phyloP scores from a whole-genome alignment of 1,140 invertebrate genomes.

The Drosophila sechellia region DNA sequence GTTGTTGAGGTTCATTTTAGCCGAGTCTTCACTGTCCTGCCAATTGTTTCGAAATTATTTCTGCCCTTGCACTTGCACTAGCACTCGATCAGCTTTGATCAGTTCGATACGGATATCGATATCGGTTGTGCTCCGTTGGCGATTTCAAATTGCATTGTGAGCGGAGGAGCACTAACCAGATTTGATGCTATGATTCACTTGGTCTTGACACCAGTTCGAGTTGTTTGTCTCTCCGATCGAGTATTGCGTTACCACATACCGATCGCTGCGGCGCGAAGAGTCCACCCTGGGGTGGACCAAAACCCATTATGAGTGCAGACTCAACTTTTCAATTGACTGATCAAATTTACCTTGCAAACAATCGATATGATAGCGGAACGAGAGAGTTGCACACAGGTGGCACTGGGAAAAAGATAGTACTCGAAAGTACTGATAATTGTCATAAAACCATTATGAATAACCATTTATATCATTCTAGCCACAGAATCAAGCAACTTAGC shows the following conservation, averaged over 20 bases:
- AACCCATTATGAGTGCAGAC: conserved; percentile 32
- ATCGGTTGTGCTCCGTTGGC: conserved; percentile 34
- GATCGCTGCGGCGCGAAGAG: conserved; percentile 16
- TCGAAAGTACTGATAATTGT: not conserved
- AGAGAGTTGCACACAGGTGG: conserved; percentile 17
- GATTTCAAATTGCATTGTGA: conserved; percentile 41
- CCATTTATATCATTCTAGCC: not conserved
- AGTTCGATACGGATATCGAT: conserved; percentile 40
- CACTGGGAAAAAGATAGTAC: conserved; percentile 1
- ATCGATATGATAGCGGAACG: conserved; percentile 35
- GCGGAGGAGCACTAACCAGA: conserved; percentile 36
- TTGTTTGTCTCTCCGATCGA: conserved; percentile 8
- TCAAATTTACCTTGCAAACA: conserved; percentile 44
- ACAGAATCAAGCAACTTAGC: not conserved
- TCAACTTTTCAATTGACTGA: conserved; percentile 34
- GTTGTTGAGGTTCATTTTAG: conserved; percentile 36
- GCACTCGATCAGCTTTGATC: conserved; percentile 22
- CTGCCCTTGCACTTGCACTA: conserved; percentile 50
- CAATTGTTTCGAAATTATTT: conserved; percentile 6
- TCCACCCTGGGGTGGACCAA: conserved; percentile 27
- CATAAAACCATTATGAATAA: too few species aligned
- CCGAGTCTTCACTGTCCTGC: conserved; percentile 26
- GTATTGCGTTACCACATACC: conserved; percentile 31
- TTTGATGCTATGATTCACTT: conserved; percentile 37
- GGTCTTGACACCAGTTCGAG: conserved; percentile 19